Base-by-base conservation (phyloP, 2,888 invertebrate species). In the Priocnemis perturbator region DNA sequence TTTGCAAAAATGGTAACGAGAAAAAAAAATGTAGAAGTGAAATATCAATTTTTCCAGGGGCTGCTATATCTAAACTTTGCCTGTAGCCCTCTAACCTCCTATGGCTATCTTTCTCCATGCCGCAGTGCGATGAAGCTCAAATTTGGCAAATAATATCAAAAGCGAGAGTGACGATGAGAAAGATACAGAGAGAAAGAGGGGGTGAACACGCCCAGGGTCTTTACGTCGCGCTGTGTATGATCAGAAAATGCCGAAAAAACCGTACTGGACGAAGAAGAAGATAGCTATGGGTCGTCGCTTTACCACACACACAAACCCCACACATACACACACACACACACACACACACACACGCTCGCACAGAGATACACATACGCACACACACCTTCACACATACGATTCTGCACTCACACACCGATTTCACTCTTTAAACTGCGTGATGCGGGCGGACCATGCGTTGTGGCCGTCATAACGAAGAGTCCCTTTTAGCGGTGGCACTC, bases 31-130 rank as follows among this genome's bases (percentile, higher is more conserved):
- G 68, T 74, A 79, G 74, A 70, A 72, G 69, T 78, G 69, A 78
- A 26, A 71, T 79, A 77, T 74, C 65, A 65, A 79, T 79, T 79
- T 79, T 79, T 79, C 62, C 78, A 82, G 81, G 83, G 71, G 69
- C 76, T 74, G 73, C 72, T 74, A 77, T 82, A 78, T 78, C 81
- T 76, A 82, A 82, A 77, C 76, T 83, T 83, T 82, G 77, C 78
- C 82, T 78, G 77, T 83, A 83, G 80, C 74, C 76, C 80, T 81
- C 76, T 79, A 81, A 79, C 67, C 63, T 73, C 78, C 78, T 80
- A 80, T 81, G 81, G 80, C 80, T 80, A 81, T 81, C 81, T 80
- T 77, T 79, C 78, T 74, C 65, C 78, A 65, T 69, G 69, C 30
- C 19, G 17, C 11, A 71, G 74, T 67, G 62, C 67, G 74, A 68